These are phyloP conservation scores for Acanthosepion esculentum DNA, from an alignment of 2,888 invertebrate species.

Conservation along the genomic window DNA sequence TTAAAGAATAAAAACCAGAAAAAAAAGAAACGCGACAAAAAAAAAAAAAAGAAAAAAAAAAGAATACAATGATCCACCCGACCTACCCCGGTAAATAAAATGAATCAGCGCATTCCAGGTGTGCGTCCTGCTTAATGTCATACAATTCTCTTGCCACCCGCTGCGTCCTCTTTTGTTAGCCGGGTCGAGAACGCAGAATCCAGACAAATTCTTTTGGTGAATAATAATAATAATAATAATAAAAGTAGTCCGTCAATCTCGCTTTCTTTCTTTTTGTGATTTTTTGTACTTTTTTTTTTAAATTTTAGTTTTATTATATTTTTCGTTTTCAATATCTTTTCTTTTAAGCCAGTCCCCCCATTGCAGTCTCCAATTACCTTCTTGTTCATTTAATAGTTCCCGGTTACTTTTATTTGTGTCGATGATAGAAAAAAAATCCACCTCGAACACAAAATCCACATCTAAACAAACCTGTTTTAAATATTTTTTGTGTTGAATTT, in stretches of 20 bases:
- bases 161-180: background rate
- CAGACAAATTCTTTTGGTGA: background rate
- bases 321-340: background rate
- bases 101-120: constrained; percentile 33
- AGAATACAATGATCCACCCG: background rate
- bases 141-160: background rate
- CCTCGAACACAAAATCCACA: background rate
- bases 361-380: background rate
- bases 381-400: background rate
- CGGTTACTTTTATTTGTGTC: background rate
- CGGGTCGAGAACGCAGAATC: background rate
- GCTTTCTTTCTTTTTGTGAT: too few species aligned
- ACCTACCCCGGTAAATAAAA: background rate
- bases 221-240: background rate
- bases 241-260: background rate
- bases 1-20: background rate
- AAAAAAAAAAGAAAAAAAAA: background rate
- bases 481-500: background rate
- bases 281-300: too few species aligned
- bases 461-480: background rate
- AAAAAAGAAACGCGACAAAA: background rate
- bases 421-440: background rate
- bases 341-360: background rate
- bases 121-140: constrained; percentile 33
- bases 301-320: background rate